These are phyloP conservation scores for Sialis lutaria DNA, from an alignment of 2,888 invertebrate species.

Conservation along the genomic window DNA sequence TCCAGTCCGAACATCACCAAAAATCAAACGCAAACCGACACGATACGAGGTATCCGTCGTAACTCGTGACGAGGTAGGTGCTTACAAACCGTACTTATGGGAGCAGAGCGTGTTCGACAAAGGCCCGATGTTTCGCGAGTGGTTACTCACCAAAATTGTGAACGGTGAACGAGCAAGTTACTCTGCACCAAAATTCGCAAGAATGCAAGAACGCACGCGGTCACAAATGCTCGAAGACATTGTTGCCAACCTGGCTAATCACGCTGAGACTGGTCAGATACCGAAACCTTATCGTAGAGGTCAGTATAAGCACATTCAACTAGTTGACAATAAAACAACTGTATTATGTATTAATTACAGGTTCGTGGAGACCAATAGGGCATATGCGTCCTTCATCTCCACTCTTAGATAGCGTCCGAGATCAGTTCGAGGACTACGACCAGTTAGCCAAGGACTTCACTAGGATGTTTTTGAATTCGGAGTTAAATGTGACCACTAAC, in stretches of 20 bases:
- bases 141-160: constrained; percentile 85
- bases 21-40: constrained; percentile 71
- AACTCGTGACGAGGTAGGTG: constrained; percentile 85
- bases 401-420: constrained; percentile 77
- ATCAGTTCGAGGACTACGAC: constrained; percentile 89
- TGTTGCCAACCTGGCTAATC: constrained; percentile 83
- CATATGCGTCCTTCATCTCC: constrained; percentile 91
- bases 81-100: constrained; percentile 91
- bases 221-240: constrained; percentile 91
- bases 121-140: constrained; percentile 88
- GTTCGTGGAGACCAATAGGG: constrained; percentile 87
- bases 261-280: constrained; percentile 88
- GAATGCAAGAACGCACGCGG: constrained; percentile 86
- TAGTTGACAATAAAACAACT: neutral
- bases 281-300: constrained; percentile 84
- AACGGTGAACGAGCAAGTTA: constrained; percentile 88
- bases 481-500: constrained; percentile 59
- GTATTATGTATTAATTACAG: constrained; percentile 23
- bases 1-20: constrained; percentile 70
- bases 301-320: constrained; percentile 14
- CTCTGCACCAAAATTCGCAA: constrained; percentile 85
- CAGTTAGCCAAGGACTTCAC: constrained; percentile 87
- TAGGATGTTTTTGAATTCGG: constrained; percentile 69
- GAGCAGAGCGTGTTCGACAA: constrained; percentile 89
- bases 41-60: constrained; percentile 86